These are phyloP conservation scores for Phylloscopus collybita DNA, from an alignment of 2,797 vertebrate genomes.

Conservation along the genomic window DNA sequence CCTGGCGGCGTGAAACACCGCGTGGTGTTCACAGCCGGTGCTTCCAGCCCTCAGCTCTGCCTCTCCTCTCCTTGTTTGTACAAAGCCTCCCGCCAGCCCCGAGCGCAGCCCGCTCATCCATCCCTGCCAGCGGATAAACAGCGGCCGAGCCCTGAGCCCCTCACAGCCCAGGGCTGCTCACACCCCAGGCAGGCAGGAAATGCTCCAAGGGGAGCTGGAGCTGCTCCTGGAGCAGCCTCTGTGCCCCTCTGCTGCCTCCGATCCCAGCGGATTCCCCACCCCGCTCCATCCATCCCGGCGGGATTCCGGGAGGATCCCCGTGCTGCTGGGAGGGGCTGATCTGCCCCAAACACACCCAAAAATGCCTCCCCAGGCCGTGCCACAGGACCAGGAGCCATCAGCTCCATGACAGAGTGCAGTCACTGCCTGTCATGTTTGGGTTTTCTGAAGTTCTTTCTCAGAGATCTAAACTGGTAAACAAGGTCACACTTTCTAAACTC, in stretches of 20 bases:
- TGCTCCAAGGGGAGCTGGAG: neutral
- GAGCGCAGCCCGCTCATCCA: neutral
- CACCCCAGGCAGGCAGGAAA: neutral
- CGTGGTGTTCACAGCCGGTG: neutral
- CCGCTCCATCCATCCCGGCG: rapidly evolving
- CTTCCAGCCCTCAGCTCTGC: neutral
- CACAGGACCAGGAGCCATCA: rapidly evolving
- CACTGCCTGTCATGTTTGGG: too few relatives aligned
- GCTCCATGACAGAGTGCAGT: neutral
- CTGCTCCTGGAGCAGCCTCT: neutral
- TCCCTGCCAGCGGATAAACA: neutral
- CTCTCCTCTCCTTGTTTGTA: slow-evolving; percentile 53
- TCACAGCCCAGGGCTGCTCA: neutral
- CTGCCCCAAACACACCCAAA: neutral
- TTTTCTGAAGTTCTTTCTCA: too few relatives aligned
- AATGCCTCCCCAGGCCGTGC: neutral
- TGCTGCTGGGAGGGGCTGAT: rapidly evolving
- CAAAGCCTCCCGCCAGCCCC: slow-evolving; percentile 10
- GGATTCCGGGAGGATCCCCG: neutral
- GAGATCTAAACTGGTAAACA: too few relatives aligned
- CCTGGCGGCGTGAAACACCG: neutral
- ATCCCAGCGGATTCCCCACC: rapidly evolving
- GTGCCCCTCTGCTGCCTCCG: neutral
- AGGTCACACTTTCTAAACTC: too few relatives aligned
- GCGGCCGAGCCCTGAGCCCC: neutral